These are phyloP conservation scores for Drosophila neotestacea DNA, from an alignment of 2,888 invertebrate genomes.

Conservation along the genomic window DNA sequence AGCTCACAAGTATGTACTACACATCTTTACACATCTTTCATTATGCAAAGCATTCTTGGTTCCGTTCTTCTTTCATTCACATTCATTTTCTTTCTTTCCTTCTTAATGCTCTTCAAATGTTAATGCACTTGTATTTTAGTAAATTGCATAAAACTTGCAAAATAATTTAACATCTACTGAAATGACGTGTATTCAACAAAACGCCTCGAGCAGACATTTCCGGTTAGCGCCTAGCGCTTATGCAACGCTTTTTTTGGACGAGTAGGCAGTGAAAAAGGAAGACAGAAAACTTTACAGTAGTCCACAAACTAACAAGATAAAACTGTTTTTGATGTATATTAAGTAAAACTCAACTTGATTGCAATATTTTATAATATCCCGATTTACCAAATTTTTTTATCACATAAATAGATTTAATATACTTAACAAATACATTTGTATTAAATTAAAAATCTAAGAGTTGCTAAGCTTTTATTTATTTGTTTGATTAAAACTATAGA, in stretches of 20 bases:
- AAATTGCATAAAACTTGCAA: conserved; percentile 32
- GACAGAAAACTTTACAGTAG: neutral
- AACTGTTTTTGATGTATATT: neutral
- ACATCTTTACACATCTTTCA: conserved; percentile 53
- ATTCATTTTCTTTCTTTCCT: neutral
- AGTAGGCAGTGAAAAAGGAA: neutral
- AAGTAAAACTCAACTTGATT: neutral
- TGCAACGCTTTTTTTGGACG: conserved; percentile 29
- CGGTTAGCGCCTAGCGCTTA: conserved; percentile 23
- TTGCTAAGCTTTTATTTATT: no score
- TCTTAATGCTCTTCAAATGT: conserved; percentile 17
- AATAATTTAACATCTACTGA: conserved; percentile 24
- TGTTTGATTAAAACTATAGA: no score
- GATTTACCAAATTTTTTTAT: neutral
- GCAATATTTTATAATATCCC: neutral
- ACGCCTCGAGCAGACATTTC: conserved; percentile 20
- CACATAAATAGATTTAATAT: no score
- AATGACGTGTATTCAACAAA: conserved; percentile 13
- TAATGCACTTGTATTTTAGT: conserved; percentile 41
- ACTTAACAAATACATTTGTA: no score
- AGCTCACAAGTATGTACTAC: conserved; percentile 56
- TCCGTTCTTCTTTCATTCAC: conserved; percentile 6
- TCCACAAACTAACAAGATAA: neutral
- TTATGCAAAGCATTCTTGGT: conserved; percentile 45
- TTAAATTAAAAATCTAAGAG: no score